phyloP scores from a whole-genome alignment of 2,797 vertebrate species.

The Brachyalestes nurse region DNA sequence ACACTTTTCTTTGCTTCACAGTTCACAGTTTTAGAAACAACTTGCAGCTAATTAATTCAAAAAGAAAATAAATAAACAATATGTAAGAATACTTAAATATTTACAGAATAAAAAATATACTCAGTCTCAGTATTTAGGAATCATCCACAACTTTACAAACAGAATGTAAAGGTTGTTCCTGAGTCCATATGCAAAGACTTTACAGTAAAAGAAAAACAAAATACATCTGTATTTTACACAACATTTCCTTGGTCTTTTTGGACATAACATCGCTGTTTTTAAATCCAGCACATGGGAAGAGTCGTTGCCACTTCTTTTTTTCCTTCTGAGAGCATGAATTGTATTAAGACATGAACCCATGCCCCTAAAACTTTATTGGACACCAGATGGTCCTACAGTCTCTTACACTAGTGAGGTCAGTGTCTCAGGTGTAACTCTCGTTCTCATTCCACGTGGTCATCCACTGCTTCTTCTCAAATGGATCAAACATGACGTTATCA shows the following conservation, averaged over 20 bases:
- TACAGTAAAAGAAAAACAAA: not conserved
- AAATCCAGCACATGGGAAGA: constrained; percentile 34
- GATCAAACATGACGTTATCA: constrained; percentile 76
- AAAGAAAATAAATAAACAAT: constrained; percentile 79
- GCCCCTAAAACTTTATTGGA: constrained; percentile 34
- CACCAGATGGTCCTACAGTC: not conserved
- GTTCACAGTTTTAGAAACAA: constrained; percentile 47
- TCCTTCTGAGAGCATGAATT: not conserved
- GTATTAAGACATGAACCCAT: constrained; percentile 36
- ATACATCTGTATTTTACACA: not conserved
- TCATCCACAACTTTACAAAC: constrained; percentile 82
- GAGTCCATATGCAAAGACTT: not conserved
- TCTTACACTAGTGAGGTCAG: constrained; percentile 20
- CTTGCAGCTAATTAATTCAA: constrained; percentile 53
- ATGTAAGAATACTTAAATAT: constrained; percentile 51
- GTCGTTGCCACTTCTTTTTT: not conserved
- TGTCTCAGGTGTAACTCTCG: constrained; percentile 86
- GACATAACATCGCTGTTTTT: not conserved
- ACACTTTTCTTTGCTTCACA: not conserved
- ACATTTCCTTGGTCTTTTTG: not conserved
- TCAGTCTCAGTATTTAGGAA: constrained; percentile 40
- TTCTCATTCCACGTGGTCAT: constrained; percentile 92
- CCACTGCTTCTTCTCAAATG: constrained; percentile 90
- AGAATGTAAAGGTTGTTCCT: constrained; percentile 68
- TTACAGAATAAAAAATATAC: constrained; percentile 45